These are phyloP conservation scores for Calidris pugnax DNA, from an alignment of 2,113 vertebrate genomes.

Conservation along the genomic window DNA sequence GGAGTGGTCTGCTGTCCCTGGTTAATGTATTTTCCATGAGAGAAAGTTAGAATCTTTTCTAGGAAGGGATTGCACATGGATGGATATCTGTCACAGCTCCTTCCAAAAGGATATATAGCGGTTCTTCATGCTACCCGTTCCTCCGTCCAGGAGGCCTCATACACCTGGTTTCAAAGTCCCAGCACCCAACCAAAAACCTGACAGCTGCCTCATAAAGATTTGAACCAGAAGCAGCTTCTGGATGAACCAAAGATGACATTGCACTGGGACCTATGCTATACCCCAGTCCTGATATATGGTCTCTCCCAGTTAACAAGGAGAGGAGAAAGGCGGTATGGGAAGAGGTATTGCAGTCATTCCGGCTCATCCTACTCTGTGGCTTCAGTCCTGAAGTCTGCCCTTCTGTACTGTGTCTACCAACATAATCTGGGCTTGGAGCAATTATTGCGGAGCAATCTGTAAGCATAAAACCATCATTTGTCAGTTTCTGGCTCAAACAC, in stretches of 20 bases:
- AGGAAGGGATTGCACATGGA: not conserved
- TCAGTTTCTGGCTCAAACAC: not conserved
- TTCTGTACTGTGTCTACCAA: not conserved
- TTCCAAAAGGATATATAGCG: rapidly evolving
- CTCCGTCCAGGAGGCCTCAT: not conserved
- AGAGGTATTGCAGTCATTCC: not conserved
- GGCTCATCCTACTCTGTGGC: not conserved
- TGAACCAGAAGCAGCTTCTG: not conserved
- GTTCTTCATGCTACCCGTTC: not conserved
- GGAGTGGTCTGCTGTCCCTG: not conserved
- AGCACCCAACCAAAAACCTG: not conserved
- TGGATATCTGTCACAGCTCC: not conserved
- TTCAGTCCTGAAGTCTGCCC: not conserved
- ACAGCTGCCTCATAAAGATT: not conserved
- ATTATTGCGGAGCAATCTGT: not conserved
- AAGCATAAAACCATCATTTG: not conserved
- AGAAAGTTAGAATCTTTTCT: not conserved
- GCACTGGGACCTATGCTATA: not conserved
- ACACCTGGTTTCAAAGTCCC: not conserved
- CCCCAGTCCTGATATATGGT: not conserved
- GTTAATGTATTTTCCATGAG: not conserved
- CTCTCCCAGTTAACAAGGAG: not conserved
- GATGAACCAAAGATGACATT: rapidly evolving
- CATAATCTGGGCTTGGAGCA: not conserved
- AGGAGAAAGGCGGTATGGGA: not conserved